phyloP scores from a whole-genome alignment of 2,797 vertebrate species.

The Tapera naevia region DNA sequence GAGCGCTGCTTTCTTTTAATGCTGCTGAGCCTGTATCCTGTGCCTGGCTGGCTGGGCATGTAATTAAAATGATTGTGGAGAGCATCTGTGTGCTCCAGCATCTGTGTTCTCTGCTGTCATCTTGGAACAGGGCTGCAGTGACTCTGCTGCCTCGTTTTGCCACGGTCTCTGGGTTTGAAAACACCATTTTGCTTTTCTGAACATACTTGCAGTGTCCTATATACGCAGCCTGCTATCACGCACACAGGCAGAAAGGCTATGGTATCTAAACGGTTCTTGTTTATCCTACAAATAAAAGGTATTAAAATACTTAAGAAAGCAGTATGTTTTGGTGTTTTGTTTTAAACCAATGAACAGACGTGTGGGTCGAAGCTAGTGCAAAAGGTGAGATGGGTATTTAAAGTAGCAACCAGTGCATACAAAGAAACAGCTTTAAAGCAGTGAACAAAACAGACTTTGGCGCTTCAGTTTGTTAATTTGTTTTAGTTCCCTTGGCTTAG shows the following conservation, averaged over 20 bases:
- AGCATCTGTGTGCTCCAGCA: constrained; percentile 7
- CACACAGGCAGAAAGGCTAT: not conserved
- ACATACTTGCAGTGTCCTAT: constrained; percentile 9
- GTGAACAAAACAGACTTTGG: not conserved
- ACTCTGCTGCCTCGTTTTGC: constrained; percentile 40
- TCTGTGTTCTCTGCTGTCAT: constrained; percentile 53
- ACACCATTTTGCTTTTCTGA: constrained; percentile 60
- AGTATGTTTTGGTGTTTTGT: not conserved
- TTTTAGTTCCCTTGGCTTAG: not conserved
- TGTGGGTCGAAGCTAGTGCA: not conserved
- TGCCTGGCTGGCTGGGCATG: not conserved
- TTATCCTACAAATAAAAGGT: not conserved
- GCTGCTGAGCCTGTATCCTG: no score
- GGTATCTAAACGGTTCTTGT: not conserved
- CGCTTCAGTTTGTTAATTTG: not conserved
- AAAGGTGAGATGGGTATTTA: not conserved
- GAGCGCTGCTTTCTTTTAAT: no score
- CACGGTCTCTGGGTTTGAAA: constrained; percentile 22
- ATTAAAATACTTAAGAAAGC: not conserved
- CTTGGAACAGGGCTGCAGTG: constrained; percentile 62
- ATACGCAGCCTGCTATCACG: not conserved
- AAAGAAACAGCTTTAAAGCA: not conserved
- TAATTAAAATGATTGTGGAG: constrained; percentile 31
- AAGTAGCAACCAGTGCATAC: not conserved
- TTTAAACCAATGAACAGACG: not conserved